Evolutionary conservation across 2,113 vertebrate species (phyloP).

Genomic region (Lagopus leucura): DNA sequence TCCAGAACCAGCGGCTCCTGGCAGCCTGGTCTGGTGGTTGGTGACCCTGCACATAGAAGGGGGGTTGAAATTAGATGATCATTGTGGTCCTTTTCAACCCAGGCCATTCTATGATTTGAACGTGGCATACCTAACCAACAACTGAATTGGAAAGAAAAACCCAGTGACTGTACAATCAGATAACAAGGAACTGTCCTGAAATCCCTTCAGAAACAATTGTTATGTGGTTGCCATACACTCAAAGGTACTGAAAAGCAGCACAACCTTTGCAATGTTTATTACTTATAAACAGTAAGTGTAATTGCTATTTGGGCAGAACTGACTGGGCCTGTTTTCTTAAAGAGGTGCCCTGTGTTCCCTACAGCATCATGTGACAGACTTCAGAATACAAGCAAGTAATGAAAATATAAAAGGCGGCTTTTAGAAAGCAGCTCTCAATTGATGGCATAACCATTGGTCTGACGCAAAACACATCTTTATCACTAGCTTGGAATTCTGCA

Average conservation of each 20-base stretch:
- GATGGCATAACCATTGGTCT: background rate
- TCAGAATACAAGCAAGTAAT: background rate
- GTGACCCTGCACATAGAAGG: too few species aligned
- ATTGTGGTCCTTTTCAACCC: too few species aligned
- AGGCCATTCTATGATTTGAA: background rate
- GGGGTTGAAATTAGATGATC: too few species aligned
- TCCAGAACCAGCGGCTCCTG: background rate
- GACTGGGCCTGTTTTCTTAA: background rate
- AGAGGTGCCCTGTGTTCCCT: background rate
- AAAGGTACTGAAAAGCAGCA: background rate
- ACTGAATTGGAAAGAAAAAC: background rate
- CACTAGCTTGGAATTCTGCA: background rate
- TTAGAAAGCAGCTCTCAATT: background rate
- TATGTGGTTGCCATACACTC: background rate
- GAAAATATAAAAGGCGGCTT: background rate
- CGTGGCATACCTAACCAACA: background rate
- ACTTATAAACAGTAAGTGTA: background rate
- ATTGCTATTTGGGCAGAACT: background rate
- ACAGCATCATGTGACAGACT: background rate
- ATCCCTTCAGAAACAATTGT: background rate
- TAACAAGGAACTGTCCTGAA: background rate
- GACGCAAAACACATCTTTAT: background rate
- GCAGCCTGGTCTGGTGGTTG: too few species aligned
- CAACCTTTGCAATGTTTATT: background rate
- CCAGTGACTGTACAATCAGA: background rate